Evolutionary conservation across 2,113 vertebrate species (phyloP), one percentile per base, ranked within the genome.

Genomic region (Thunnus thynnus): DNA sequence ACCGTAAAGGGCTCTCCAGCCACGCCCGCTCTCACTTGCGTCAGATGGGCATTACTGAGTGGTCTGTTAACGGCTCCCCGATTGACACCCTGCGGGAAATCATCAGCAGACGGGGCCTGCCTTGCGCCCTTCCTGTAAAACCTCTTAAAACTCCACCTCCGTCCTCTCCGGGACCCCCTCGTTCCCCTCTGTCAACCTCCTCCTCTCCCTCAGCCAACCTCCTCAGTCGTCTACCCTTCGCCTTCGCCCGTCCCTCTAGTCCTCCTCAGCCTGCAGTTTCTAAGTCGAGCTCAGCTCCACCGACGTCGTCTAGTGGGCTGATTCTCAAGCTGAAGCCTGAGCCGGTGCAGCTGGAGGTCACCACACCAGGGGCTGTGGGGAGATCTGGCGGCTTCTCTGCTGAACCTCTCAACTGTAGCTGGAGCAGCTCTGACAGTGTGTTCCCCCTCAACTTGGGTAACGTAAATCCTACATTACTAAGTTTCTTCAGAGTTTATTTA

Each of bases 21-120:
- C 98, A 99, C 14, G 97, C 98, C 0, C 96, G 97, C 58, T 98
- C 98, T 14, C 97, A 99, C 93, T 92, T 99, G 58, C 96, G 98
- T 0, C 98, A 99, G 89, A 97, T 99, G 97, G 98, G 98, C 5
- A 97, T 99, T 66, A 99, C 98, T 0, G 96, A 98, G 92, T 99
- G 98, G 98, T 96, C 96, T 0, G 98, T 99, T 78, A 99, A 99
- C 7, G 98, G 98, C 63, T 98, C 97, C 0, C 98, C 98, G 50
- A 99, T 99, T 18, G 98, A 98, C 92, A 98, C 98, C 0, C 94
- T 98, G 22, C 94, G 96, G 56, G 98, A 96, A 66, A 85, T 96
- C 82, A 95, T 96, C 86, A 90, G 94, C 0, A 90, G 94, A 1
- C 91, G 94, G 13, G 94, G 95, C 27, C 84, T 95, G 67, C 94